Conservation (phyloP, 2,888 invertebrate genomes). For the Nymphalis urticae region DNA sequence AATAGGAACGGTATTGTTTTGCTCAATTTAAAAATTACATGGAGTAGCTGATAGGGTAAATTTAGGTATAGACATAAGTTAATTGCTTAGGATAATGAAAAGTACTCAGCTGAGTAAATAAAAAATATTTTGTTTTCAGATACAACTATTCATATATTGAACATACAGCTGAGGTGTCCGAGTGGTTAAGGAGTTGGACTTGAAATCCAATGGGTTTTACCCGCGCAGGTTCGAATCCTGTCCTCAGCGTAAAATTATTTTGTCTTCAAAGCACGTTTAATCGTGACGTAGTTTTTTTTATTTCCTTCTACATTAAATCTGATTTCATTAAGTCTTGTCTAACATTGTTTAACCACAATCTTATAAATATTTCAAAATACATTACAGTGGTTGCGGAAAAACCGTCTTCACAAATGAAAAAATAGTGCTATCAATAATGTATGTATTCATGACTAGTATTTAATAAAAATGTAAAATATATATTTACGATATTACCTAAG, state of each 20-base stretch:
- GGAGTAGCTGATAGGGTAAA: too few relatives aligned
- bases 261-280: conserved; percentile 11
- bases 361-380: conserved; percentile 32
- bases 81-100: background rate
- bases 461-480: too few relatives aligned
- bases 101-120: conserved; percentile 5
- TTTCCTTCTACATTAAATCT: conserved; percentile 5
- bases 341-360: conserved; percentile 23
- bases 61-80: too few relatives aligned
- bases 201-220: conserved; percentile 82
- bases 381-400: conserved; percentile 33
- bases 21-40: too few relatives aligned
- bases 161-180: conserved; percentile 75
- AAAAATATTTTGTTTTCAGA: background rate
- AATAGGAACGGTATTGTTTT: too few relatives aligned
- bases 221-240: conserved; percentile 83
- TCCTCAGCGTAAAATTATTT: conserved; percentile 60
- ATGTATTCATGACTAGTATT: too few relatives aligned
- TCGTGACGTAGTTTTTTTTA: background rate
- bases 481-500: too few relatives aligned
- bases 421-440: too few relatives aligned
- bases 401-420: conserved; percentile 3
- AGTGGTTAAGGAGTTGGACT: conserved; percentile 83
- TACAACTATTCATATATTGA: background rate
- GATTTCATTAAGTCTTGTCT: conserved; percentile 7